Evolutionary conservation across 2,113 vertebrate genomes (phyloP).

Genomic region (Tor tambroides): DNA sequence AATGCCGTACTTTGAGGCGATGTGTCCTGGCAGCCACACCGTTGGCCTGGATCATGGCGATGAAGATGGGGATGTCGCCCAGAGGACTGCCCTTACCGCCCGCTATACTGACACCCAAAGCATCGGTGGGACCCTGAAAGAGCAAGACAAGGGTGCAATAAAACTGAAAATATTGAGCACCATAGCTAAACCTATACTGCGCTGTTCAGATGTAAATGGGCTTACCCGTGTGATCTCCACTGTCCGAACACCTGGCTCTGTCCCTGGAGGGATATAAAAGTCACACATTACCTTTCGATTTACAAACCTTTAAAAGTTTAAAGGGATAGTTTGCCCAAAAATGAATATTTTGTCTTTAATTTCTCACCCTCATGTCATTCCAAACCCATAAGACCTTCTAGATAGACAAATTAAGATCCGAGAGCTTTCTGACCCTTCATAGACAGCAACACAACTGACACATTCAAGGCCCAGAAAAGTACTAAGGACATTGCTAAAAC

Average conservation of each 20-base stretch:
- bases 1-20: conserved; percentile 80
- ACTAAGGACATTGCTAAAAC: too few relatives aligned
- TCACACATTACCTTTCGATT: not conserved
- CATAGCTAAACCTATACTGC: not conserved
- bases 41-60: conserved; percentile 97
- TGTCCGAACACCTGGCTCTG: conserved; percentile 78
- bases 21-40: conserved; percentile 91
- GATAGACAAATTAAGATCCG: too few relatives aligned
- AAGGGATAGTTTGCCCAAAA: too few relatives aligned
- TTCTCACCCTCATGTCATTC: too few relatives aligned
- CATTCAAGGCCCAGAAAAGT: too few relatives aligned
- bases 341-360: too few relatives aligned
- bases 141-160: not conserved
- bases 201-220: not conserved
- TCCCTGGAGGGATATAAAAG: conserved; percentile 62
- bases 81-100: conserved; percentile 93
- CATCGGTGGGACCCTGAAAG: conserved; percentile 84
- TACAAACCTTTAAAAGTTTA: not conserved
- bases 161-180: not conserved
- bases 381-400: too few relatives aligned
- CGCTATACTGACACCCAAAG: conserved; percentile 94
- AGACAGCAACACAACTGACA: too few relatives aligned
- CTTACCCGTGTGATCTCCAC: conserved; percentile 90
- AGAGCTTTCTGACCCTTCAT: too few relatives aligned
- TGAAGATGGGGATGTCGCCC: conserved; percentile 93